Conservation (phyloP, 1,140 invertebrate genomes). For the Papilio aristodemus region DNA sequence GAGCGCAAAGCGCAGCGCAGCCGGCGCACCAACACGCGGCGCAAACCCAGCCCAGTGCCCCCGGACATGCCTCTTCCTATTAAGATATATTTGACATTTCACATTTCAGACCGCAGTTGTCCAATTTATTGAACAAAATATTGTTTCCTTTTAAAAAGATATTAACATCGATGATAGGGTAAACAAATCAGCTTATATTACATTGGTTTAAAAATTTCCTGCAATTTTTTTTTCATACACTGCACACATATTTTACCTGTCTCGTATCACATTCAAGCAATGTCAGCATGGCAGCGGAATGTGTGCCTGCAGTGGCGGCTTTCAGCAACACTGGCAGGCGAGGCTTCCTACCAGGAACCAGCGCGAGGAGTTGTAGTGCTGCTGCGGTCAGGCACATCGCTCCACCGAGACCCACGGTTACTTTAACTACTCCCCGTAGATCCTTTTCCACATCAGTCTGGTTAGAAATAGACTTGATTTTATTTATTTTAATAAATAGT, state of each 20-base stretch:
- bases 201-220: neutral
- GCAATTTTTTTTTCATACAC: no score
- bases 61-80: slow-evolving; percentile 60
- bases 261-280: slow-evolving; percentile 68
- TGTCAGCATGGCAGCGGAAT: slow-evolving; percentile 62
- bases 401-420: slow-evolving; percentile 62
- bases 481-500: neutral
- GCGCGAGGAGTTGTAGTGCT: slow-evolving; percentile 55
- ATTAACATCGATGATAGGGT: no score
- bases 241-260: slow-evolving; percentile 50
- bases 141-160: no score
- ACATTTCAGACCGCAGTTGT: no score
- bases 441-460: slow-evolving; percentile 71
- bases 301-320: slow-evolving; percentile 60
- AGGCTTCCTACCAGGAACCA: slow-evolving; percentile 50
- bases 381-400: slow-evolving; percentile 67
- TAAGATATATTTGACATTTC: neutral
- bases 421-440: slow-evolving; percentile 62
- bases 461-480: slow-evolving; percentile 31
- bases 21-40: slow-evolving; percentile 72
- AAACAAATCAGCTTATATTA: neutral
- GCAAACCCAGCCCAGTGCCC: slow-evolving; percentile 61
- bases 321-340: slow-evolving; percentile 57
- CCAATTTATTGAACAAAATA: no score
- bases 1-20: slow-evolving; percentile 73